A percentile compares a stretch with the other conserved stretches of the same genome.
phyloP scores from a whole-genome alignment of 2,888 invertebrate genomes.

The Aleiodes alternator region DNA sequence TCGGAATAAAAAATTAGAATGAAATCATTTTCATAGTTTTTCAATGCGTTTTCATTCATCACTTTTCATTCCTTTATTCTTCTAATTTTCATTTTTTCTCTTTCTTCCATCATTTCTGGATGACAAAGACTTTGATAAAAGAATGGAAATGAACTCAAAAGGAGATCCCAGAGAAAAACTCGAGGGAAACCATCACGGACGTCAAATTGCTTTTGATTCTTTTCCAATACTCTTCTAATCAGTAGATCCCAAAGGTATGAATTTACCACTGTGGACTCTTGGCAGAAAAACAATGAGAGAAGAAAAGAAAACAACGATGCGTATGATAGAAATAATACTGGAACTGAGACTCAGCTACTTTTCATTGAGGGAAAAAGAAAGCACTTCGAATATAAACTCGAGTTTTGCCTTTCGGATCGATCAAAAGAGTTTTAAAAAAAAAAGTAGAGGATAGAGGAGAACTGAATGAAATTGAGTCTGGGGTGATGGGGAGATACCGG shows the following conservation, averaged over 20 bases:
- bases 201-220: conserved; percentile 54
- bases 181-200: conserved; percentile 33
- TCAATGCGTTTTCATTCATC: background rate
- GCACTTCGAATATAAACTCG: conserved; percentile 9
- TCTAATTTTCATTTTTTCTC: background rate
- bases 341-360: background rate
- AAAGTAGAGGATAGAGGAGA: background rate
- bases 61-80: background rate
- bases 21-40: background rate
- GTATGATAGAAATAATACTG: background rate
- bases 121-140: conserved; percentile 2
- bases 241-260: conserved; percentile 37
- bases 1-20: no score
- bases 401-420: conserved; percentile 23
- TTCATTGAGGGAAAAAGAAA: background rate
- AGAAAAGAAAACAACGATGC: background rate
- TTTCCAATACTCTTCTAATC: conserved; percentile 48
- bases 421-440: background rate
- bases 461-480: background rate
- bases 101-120: conserved; percentile 20
- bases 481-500: no score
- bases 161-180: conserved; percentile 20
- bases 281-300: background rate
- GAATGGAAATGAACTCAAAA: conserved; percentile 17
- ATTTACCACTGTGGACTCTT: conserved; percentile 4